Conservation (phyloP, 2,113 vertebrate species). For the Struthidea cinerea region DNA sequence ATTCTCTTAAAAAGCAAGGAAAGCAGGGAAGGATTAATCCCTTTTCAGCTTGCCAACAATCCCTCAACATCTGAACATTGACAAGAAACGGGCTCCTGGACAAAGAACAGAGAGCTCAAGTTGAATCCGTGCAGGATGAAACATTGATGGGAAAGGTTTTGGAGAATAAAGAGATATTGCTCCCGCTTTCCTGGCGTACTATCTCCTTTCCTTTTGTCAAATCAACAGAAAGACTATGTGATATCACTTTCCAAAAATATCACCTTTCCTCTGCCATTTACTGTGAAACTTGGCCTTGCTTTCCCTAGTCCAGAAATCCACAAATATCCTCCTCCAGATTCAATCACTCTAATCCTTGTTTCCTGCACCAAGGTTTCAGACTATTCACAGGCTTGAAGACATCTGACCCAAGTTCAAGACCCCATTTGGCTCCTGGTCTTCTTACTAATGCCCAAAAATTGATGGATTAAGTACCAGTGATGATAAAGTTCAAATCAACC, state of each 20-base stretch:
- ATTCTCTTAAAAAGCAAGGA: neutral
- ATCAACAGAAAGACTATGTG: neutral
- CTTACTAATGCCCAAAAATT: neutral
- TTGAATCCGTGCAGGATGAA: neutral
- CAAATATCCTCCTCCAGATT: neutral
- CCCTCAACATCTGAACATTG: neutral
- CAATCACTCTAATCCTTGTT: neutral
- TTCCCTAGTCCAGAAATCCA: neutral
- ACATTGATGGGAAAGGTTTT: neutral
- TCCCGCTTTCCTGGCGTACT: neutral
- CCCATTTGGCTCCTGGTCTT: neutral
- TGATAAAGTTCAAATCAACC: neutral
- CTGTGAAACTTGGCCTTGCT: neutral
- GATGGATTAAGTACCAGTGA: neutral
- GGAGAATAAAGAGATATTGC: neutral
- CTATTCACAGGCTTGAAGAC: neutral
- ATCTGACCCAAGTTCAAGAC: neutral
- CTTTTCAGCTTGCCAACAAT: neutral
- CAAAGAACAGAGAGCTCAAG: neutral
- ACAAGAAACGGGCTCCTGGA: neutral
- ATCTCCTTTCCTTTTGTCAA: neutral
- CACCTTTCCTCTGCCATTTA: neutral
- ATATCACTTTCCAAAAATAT: neutral
- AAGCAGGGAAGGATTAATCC: neutral
- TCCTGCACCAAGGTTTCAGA: neutral